Conservation (phyloP, 1,140 invertebrate species). For the Aporrectodea caliginosa region DNA sequence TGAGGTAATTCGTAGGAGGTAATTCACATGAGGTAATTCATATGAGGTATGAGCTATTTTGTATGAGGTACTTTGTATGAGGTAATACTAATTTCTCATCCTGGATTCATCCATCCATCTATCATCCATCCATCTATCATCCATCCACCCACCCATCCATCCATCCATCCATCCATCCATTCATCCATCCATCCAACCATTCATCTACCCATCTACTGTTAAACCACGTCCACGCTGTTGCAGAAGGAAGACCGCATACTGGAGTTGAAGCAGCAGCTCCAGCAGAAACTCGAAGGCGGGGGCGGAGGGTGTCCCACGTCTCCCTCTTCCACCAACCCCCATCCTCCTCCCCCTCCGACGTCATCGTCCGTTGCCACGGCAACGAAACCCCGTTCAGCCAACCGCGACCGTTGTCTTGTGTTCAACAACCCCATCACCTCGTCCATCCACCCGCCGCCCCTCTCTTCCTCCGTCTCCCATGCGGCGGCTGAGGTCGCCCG, state of each 20-base stretch:
- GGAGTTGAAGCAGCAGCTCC: conserved; percentile 70
- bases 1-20: no score
- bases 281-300: conserved; percentile 69
- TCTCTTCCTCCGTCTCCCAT: background rate
- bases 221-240: no score
- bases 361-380: background rate
- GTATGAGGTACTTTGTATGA: no score
- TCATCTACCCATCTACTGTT: no score
- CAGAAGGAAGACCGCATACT: conserved; percentile 87
- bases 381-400: background rate
- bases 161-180: no score
- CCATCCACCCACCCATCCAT: no score
- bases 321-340: background rate
- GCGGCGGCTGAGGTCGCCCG: background rate
- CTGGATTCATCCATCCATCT: no score
- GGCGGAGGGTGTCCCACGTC: background rate
- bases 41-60: no score
- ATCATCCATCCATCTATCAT: no score
- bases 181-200: no score
- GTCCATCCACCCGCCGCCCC: background rate
- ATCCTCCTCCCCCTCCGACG: background rate
- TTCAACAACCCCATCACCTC: background rate
- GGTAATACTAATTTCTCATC: no score
- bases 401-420: background rate
- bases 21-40: no score